A percentile compares a stretch with the other conserved stretches of the same genome.
Conservation (phyloP, 2,797 vertebrate species). For the Allenopithecus nigroviridis region DNA sequence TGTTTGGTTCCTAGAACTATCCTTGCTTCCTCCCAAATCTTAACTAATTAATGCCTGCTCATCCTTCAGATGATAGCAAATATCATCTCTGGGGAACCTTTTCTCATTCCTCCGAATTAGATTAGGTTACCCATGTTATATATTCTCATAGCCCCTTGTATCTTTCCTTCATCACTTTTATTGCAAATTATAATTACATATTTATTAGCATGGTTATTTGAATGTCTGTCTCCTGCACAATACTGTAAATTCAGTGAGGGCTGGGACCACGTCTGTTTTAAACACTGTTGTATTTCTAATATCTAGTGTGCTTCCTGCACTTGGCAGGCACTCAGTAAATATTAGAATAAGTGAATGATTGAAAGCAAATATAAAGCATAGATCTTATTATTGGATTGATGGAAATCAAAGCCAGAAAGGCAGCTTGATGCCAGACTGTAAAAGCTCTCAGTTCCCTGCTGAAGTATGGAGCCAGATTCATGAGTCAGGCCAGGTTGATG, state of each 20-base stretch:
- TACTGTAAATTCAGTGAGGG: not conserved
- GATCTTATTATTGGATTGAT: not conserved
- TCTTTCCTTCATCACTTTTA: constrained; percentile 12
- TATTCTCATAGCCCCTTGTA: not conserved
- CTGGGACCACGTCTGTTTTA: not conserved
- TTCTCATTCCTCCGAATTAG: not conserved
- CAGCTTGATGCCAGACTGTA: not conserved
- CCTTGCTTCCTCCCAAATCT: constrained; percentile 26
- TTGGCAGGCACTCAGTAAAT: constrained; percentile 20
- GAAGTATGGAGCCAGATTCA: constrained; percentile 4
- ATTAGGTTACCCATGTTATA: not conserved
- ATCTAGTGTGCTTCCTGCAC: not conserved
- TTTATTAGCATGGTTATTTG: constrained; percentile 34
- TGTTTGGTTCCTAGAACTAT: constrained; percentile 27
- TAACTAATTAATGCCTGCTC: not conserved
- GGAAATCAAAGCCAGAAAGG: not conserved
- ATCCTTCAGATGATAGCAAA: constrained; percentile 31
- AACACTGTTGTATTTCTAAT: not conserved
- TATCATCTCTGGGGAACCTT: not conserved
- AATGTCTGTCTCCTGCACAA: not conserved
- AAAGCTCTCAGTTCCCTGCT: not conserved
- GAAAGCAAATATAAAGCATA: not conserved
- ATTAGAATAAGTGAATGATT: constrained; percentile 28
- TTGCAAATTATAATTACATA: not conserved
- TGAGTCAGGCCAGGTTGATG: not conserved